Evolutionary conservation across 2,797 vertebrate species (phyloP), one percentile per base, ranked within the genome.

Genomic region (Eospalax fontanierii): DNA sequence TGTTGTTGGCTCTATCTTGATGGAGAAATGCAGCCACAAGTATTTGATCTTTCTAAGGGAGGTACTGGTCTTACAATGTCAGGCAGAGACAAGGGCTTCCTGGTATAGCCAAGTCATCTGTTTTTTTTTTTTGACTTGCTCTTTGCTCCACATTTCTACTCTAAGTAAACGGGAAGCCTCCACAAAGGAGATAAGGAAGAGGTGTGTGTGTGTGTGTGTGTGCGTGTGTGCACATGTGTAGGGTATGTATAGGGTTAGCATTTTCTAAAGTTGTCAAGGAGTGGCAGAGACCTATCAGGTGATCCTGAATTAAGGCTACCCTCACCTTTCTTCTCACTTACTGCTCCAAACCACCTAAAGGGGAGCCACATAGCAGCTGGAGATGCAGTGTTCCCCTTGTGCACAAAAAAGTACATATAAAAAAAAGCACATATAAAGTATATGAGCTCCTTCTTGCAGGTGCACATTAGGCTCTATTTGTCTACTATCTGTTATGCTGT

Each of bases 1-100:
- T 75, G 83, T 38, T 50, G 26, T 30, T 35, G 57, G 83, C 46
- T 71, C 38, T 90, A 38, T 22, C 79, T 70, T 82, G 83, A 78
- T 63, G 16, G 38, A 65, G 74, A 96, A 96, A 97, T 26, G 24
- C 50, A 46, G 86, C 76, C 21, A n/a, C 7, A 1, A 54, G 38
- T 92, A 84, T 80, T 90, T 28, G 11, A 26, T 95, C 84, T 96
- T 89, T 68, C 88, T 40, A 61, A 80, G 94, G 57, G 91, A 88
- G 92, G n/a, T 22, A 71, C 43, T 6, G 26, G 95, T 79, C 93
- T 83, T 71, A 78, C 85, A 3, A 21, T 0, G 1, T n/a, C 21
- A 59, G 86, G 30, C 28, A 57, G 46, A 74, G 63, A 61, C 35
- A 1, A 35, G 18, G 38, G 63, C 38, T 81, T 93, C 68, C 68